A percentile compares a stretch with the other conserved stretches of the same genome.
These are phyloP conservation scores for Gila orcuttii DNA, from an alignment of 2,113 vertebrate genomes.

Conservation along the genomic window DNA sequence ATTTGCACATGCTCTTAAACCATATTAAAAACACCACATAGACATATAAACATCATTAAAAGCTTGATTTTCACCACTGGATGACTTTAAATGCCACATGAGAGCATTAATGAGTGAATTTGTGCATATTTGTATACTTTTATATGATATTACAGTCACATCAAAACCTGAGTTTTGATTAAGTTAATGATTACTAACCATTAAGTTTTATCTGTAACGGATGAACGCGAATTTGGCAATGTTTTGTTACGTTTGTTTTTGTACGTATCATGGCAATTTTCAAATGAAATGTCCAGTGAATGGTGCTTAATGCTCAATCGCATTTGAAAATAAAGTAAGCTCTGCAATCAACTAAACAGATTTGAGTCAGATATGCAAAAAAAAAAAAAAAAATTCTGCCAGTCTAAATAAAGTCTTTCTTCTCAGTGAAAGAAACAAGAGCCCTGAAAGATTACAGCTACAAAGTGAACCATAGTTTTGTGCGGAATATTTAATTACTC, in stretches of 20 bases:
- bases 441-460: conserved; percentile 1
- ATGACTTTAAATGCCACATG: not conserved
- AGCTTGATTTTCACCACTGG: no score
- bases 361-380: not conserved
- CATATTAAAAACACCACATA: no score
- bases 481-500: conserved; percentile 28
- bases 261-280: not conserved
- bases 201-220: no score
- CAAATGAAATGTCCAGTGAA: not conserved
- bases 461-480: conserved; percentile 26
- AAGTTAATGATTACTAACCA: no score
- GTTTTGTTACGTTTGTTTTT: not conserved
- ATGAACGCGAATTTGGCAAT: not conserved
- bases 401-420: not conserved
- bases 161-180: no score
- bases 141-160: not conserved
- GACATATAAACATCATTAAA: no score
- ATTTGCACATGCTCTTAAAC: no score
- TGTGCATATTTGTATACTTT: no score
- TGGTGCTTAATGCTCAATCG: not conserved
- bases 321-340: not conserved
- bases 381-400: not conserved
- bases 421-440: not conserved
- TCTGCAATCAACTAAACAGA: not conserved
- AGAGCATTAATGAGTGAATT: not conserved